Conservation (phyloP, 2,888 invertebrate species). For the Drosophila phalerata region DNA sequence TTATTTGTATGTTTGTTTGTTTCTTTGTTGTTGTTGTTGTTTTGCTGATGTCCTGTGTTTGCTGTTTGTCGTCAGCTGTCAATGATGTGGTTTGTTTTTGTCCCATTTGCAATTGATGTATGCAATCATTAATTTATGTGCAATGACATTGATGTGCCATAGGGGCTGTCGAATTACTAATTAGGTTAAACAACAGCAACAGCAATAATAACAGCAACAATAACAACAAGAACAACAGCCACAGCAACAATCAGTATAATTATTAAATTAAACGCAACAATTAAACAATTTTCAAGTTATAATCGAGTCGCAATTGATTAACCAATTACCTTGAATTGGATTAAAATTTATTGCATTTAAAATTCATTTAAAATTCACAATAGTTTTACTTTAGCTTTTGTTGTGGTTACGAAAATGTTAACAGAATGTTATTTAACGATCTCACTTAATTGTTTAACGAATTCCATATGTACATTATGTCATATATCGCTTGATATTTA, state of each 20-base stretch:
- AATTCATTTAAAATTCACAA: background rate
- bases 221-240: slow-evolving; percentile 2
- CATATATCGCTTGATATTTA: background rate
- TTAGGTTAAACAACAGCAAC: slow-evolving; percentile 23
- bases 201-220: slow-evolving; percentile 2
- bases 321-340: slow-evolving; percentile 16
- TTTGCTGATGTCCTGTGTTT: slow-evolving; percentile 19
- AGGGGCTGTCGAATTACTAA: slow-evolving; percentile 24
- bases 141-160: slow-evolving; percentile 22
- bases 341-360: background rate
- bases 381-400: background rate
- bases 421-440: background rate
- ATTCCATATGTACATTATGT: too few species aligned
- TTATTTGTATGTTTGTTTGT: background rate
- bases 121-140: slow-evolving; percentile 48
- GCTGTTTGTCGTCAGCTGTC: slow-evolving; percentile 62
- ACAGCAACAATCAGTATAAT: slow-evolving; percentile 19
- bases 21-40: slow-evolving; percentile 30
- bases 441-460: too few species aligned
- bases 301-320: slow-evolving; percentile 40
- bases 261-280: slow-evolving; percentile 47
- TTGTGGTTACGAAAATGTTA: background rate
- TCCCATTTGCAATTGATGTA: slow-evolving; percentile 30
- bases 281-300: slow-evolving; percentile 23
- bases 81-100: slow-evolving; percentile 49